These are phyloP conservation scores for Pachypeltis micranthus DNA, from an alignment of 1,140 invertebrate genomes.

Conservation along the genomic window DNA sequence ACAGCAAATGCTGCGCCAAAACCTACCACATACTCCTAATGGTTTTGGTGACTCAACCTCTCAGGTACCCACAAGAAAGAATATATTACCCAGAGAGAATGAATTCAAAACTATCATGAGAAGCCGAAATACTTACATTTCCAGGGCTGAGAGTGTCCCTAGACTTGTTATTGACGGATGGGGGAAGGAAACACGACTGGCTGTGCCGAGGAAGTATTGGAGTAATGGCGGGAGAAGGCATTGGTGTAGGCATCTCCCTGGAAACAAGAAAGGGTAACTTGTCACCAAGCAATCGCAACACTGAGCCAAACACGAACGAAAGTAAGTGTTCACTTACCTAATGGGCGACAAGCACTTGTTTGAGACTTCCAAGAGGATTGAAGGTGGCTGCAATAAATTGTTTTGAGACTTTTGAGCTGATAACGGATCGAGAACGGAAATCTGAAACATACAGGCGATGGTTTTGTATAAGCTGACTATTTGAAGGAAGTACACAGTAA, in stretches of 20 bases:
- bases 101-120: no score
- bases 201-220: slow-evolving; percentile 42
- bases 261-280: not conserved
- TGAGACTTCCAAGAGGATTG: slow-evolving; percentile 58
- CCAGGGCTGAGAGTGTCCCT: not conserved
- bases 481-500: no score
- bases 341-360: slow-evolving; percentile 61
- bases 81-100: no score
- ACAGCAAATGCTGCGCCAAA: no score
- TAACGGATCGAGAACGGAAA: slow-evolving; percentile 50
- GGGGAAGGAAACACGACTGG: slow-evolving; percentile 11
- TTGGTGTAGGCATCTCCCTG: slow-evolving; percentile 54
- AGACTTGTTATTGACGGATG: not conserved
- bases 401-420: slow-evolving; percentile 43
- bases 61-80: no score
- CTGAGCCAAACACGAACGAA: no score
- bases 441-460: slow-evolving; percentile 45
- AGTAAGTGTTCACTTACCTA: slow-evolving; percentile 17
- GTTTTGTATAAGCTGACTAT: no score
- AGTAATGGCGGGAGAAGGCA: slow-evolving; percentile 50
- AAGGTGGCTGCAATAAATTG: slow-evolving; percentile 50
- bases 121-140: slow-evolving; percentile 11
- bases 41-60: no score
- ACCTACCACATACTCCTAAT: no score
- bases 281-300: no score